Base-by-base conservation (phyloP, 2,113 vertebrate species). In the Festucalex cinctus region DNA sequence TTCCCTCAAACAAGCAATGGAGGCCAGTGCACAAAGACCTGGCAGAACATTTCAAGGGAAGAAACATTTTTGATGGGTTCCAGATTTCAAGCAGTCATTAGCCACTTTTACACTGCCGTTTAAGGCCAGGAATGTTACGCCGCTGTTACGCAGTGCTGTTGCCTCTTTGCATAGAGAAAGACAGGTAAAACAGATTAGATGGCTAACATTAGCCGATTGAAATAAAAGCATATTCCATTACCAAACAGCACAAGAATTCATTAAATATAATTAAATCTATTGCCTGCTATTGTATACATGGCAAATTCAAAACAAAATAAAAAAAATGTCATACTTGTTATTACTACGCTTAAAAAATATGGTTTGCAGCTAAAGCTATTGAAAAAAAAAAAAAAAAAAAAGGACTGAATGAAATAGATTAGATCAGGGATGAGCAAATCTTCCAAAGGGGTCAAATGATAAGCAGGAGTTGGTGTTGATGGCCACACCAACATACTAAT, bases 81-180 rank as follows among this genome's bases (percentile, higher is more conserved):
- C 60, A 62, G 60, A 62, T 62, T 62, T 43, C 60, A 62, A 22
- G 60, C 39, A 20, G 39, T 62, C 60, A 62, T 62, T 62, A 62
- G 60, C 60, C 39, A 43, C 60, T 39, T 62, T 62, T 62, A 62
- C 39, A 20, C 60, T 62, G 60, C 39, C 37, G 37, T 62, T 62
- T 62, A 62, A 62, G 60, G 60, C 60, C 39, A 62, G 60, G 60
- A 62, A 62, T 62, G 37, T 26, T 62, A 62, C 39, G 19, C 60
- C 39, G 39, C 60, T 43, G 60, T 60, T 60, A 60, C 58, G 35
- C 20, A 36, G 58, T 39, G 58, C 58, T 60, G 20, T 43, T 62
- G 43, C 60, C 39, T 62, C 59, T 41, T 39, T 43, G 39, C 39
- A 62, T 9, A 22, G 9, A 26, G 22, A 28, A 24, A 41, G 60